phyloP scores from a whole-genome alignment of 1,140 invertebrate genomes.

The Manduca sexta region DNA sequence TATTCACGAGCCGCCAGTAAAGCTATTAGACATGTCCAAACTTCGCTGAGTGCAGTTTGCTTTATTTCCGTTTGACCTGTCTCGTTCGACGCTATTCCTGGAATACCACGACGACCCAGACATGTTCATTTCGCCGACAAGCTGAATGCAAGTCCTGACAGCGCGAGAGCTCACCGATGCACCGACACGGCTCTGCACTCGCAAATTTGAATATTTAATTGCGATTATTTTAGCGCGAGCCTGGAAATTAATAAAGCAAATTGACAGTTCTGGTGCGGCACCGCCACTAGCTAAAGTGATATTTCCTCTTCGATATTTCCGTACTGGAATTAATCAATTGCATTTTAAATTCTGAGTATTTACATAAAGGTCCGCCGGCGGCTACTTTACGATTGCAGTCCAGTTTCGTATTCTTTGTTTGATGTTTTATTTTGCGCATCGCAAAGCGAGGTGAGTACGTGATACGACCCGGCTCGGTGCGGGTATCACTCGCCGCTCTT shows the following conservation, averaged over 20 bases:
- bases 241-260: conserved; percentile 44
- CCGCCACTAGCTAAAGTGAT: background rate
- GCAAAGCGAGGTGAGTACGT: conserved; percentile 33
- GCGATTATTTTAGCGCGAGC: conserved; percentile 42
- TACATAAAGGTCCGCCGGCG: conserved; percentile 23
- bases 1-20: conserved; percentile 54
- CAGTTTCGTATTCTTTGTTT: conserved; percentile 41
- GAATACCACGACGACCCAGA: conserved; percentile 49
- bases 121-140: conserved; percentile 61
- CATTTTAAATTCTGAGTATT: conserved; percentile 33
- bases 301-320: conserved; percentile 7
- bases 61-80: conserved; percentile 69
- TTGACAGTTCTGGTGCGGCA: conserved; percentile 31
- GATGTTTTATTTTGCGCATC: conserved; percentile 49
- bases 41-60: conserved; percentile 57
- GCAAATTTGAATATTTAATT: conserved; percentile 64
- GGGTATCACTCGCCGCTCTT: conserved; percentile 13
- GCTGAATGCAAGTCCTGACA: conserved; percentile 59
- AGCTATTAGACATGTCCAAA: conserved; percentile 64
- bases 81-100: conserved; percentile 59
- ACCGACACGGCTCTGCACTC: conserved; percentile 61
- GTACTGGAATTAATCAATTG: conserved; percentile 25
- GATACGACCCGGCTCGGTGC: conserved; percentile 27
- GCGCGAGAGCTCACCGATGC: conserved; percentile 33
- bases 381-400: conserved; percentile 41